Base-by-base conservation (phyloP, 1,140 invertebrate genomes). In the Branchinecta lindahli region DNA sequence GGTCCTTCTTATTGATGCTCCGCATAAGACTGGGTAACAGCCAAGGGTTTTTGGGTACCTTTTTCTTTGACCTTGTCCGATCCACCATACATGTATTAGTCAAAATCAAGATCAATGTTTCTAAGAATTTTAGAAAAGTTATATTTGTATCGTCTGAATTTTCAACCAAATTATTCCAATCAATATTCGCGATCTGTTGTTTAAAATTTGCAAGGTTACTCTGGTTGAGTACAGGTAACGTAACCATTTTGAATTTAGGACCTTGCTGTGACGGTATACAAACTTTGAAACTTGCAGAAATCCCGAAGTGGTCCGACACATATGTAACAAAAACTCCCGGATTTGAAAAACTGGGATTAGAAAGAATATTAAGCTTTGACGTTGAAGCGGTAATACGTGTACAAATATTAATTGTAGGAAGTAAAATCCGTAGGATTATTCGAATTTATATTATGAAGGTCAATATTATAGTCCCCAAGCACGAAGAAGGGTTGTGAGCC, bases 311-410 rank as follows among this genome's bases (percentile, higher is more conserved):
- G n/a, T n/a, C n/a, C n/a, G n/a, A n/a, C n/a, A n/a, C n/a, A n/a
- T n/a, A n/a, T n/a, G n/a, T n/a, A n/a, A n/a, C n/a, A n/a, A 52
- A 9, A 52, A 52, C 47, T n/a, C 47, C 47, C n/a, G 47, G 47
- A 52, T 52, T n/a, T 52, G 47, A 52, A 52, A 52, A 52, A 9
- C n/a, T 52, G n/a, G 47, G n/a, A 52, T 52, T 52, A 52, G 47
- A 52, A 52, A 52, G n/a, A 52, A 52, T 52, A 52, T 52, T 52
- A 52, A 52, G 47, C 9, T 52, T 52, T 52, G 47, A 9, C 47
- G 47, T 52, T 52, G n/a, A 52, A 52, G 47, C n/a, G 47, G 47
- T 52, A 52, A 52, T n/a, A 52, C 47, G 47, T n/a, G 47, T 52
- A 52, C 47, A 52, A 52, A 52, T 52, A 52, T 52, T 52, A 52